Conservation (phyloP, 1,140 invertebrate genomes). For the Pygmarrhopalites habei region DNA sequence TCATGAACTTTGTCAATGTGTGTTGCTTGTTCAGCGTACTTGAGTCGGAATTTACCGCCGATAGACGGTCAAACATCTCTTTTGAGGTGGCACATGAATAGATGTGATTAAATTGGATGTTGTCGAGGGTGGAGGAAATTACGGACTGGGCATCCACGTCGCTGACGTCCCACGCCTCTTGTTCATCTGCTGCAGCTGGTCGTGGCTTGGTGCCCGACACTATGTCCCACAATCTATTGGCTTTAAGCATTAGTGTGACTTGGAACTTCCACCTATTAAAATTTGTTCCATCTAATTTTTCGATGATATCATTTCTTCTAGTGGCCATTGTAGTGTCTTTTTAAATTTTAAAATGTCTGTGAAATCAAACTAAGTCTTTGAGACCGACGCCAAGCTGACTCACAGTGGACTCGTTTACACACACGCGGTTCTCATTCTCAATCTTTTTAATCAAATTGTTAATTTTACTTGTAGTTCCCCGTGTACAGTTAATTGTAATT, state of each 20-base stretch:
- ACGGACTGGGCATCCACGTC: neutral
- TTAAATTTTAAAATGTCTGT: no score
- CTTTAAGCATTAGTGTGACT: neutral
- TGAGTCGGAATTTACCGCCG: neutral
- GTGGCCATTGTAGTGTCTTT: no score
- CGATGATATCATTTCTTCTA: neutral
- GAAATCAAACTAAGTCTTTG: no score
- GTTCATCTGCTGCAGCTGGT: neutral
- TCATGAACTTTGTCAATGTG: neutral
- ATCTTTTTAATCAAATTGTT: no score
- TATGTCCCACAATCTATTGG: neutral
- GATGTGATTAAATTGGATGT: neutral
- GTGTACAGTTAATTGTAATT: no score
- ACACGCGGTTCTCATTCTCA: no score
- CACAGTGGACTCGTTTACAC: no score
- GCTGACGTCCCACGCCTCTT: neutral
- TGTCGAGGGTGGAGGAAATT: neutral
- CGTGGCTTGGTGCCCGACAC: neutral
- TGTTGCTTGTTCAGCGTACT: neutral
- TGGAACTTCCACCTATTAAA: neutral
- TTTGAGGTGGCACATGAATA: neutral
- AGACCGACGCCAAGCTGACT: no score
- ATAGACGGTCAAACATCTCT: neutral
- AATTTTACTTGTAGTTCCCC: no score
- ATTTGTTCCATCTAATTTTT: constrained; percentile 1